Conservation (phyloP, 2,888 invertebrate species). For the Callinectes sapidus region DNA sequence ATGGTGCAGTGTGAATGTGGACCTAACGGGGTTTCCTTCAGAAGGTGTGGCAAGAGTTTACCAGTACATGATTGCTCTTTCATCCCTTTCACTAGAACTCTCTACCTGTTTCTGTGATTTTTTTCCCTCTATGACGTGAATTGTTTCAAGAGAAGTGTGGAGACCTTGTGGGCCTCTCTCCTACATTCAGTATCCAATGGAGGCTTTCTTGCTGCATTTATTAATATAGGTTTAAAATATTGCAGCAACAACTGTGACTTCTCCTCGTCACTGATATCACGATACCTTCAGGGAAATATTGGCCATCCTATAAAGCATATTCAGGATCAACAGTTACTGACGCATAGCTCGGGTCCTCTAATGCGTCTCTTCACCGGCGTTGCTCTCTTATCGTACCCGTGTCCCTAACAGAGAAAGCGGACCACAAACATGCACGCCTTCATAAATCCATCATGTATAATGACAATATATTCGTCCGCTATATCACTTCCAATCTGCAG, state of each 20-base stretch:
- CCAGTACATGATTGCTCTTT: too few relatives aligned
- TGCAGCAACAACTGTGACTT: background rate
- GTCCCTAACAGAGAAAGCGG: background rate
- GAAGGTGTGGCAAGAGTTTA: background rate
- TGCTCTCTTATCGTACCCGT: background rate
- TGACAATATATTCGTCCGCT: background rate
- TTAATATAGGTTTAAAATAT: background rate
- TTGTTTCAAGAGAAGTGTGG: too few relatives aligned
- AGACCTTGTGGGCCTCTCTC: too few relatives aligned
- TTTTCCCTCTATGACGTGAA: too few relatives aligned
- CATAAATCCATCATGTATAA: background rate
- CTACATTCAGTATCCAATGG: too few relatives aligned
- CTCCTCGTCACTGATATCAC: background rate
- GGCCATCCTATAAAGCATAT: background rate
- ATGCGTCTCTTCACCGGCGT: background rate
- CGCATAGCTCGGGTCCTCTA: background rate
- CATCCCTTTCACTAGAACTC: too few relatives aligned
- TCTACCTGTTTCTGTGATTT: too few relatives aligned
- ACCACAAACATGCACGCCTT: background rate
- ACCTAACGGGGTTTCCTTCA: background rate
- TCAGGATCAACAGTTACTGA: background rate
- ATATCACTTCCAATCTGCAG: background rate
- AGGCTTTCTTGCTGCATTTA: background rate
- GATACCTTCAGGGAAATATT: background rate
- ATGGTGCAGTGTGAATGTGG: background rate